Evolutionary conservation across 2,797 vertebrate genomes (phyloP).

Genomic region (Pelobates cultripes): DNA sequence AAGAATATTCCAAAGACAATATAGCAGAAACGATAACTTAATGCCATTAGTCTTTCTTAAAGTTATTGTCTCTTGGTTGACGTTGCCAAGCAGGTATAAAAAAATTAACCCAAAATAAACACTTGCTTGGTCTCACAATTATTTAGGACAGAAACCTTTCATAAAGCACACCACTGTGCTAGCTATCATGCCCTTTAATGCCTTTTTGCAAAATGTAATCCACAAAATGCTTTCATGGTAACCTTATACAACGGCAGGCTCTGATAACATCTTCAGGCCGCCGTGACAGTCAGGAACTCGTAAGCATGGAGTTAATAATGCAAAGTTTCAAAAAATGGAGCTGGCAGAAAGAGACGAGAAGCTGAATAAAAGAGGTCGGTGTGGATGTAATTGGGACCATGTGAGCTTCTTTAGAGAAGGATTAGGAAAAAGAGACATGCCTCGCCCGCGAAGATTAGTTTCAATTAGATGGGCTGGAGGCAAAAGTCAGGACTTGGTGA

Average conservation of each 20-base stretch:
- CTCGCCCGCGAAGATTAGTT: conserved; percentile 94
- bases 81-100: conserved; percentile 61
- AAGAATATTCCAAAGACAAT: too few relatives aligned
- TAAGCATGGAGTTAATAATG: conserved; percentile 96
- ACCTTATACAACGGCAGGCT: conserved; percentile 85
- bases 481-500: conserved; percentile 83
- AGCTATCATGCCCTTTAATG: conserved; percentile 74
- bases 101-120: conserved; percentile 65
- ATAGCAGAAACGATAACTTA: too few relatives aligned
- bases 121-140: conserved; percentile 60
- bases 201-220: conserved; percentile 84
- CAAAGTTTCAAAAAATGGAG: conserved; percentile 85
- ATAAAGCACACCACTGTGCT: conserved; percentile 61
- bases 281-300: conserved; percentile 96
- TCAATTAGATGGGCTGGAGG: conserved; percentile 98
- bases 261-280: conserved; percentile 97
- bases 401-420: conserved; percentile 92
- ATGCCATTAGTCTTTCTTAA: conserved; percentile 41
- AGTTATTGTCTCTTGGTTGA: conserved; percentile 57
- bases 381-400: conserved; percentile 97
- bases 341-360: conserved; percentile 75
- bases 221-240: conserved; percentile 93
- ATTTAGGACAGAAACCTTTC: conserved; percentile 56
- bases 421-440: conserved; percentile 96
- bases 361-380: conserved; percentile 86